Base-by-base conservation (phyloP, 2,113 vertebrate genomes). In the Micronisus gabar region DNA sequence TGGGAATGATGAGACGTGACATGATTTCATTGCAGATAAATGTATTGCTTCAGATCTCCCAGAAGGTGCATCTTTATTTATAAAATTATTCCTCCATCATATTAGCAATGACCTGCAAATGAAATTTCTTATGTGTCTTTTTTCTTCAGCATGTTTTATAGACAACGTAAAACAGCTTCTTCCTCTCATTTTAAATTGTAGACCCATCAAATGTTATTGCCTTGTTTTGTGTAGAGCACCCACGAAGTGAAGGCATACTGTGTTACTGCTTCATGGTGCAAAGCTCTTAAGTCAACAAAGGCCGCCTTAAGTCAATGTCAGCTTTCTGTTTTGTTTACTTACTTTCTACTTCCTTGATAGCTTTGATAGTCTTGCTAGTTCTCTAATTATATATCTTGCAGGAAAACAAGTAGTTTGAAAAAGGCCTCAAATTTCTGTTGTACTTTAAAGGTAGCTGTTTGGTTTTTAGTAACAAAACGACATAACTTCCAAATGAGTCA, bases 21-120 rank as follows among this genome's bases (percentile, higher is more conserved):
- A 72, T 87, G 61, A 68, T 95, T 91, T 96, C 83, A 92, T 88
- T 95, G 82, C 94, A 92, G 61, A 81, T 91, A 81, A 92, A 71
- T 91, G 41, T 81, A 81, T 75, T 90, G 58, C 92, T 95, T 95
- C 91, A 91, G 74, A 85, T 76, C 55, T 88, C 43, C 65, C 43
- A 87, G 91, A 86, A 96, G 76, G 86, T 87, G 91, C 89, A 94
- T 87, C 59, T 94, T 92, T 84, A 8, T 78, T 92, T 86, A 48
- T 87, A 36, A 89, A 81, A 50, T 81, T 81, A 45, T 79, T 95
- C 38, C 14, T 91, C n/a, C 17, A 11, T 88, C 17, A 11, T 73
- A 32, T 48, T 88, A 81, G 30, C 52, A 80, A 6, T 80, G 71
- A 78, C 61, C 38, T 93, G 38, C 56, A 81, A 89, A 52, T 79